Base-by-base conservation (phyloP, 2,797 vertebrate genomes). In the Sebastes itinus region DNA sequence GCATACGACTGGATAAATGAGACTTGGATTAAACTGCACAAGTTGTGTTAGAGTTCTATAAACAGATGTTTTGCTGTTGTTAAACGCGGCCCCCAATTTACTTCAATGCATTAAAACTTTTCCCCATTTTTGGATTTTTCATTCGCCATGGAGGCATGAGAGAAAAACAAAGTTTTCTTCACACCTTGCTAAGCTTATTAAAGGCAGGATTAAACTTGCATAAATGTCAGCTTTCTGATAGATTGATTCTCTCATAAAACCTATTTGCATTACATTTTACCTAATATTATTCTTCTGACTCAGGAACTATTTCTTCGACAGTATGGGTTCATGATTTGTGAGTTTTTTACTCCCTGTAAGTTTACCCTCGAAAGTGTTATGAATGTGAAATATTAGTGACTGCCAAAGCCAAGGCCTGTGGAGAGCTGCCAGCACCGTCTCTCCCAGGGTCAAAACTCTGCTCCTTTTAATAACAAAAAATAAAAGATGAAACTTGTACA, bases 391-490 rank as follows among this genome's bases (percentile, higher is more conserved):
- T 87, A 92, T 89, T 78, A 78, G 82, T 13, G 75, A 75, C 32
- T 75, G 81, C 80, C 83, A 74, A 76, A 88, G 78, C 88, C 88
- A 81, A 90, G 87, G 81, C 75, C 79, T 30, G 72, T 78, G 77
- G 79, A 85, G 78, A 58, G 77, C 82, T 76, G 86, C 81, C 87
- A 87, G 75, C 75, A 4, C 67, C 4, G 72, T 74, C 80, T 89
- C 82, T 86, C 83, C 83, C 86, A 88, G 87, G 90, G 82, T 87
- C 88, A 84, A 58, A 69, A 52, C 80, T 68, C 79, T 30, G 78
- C 79, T 80, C 65, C 76, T 77, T 85, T 82, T 85, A 85, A 86
- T 87, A 90, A 88, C 84, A 82, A 86, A 90, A 90, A 90, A 87
- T 79, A 88, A 85, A 88, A 90, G 84, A 90, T 85, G 77, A 88